These are phyloP conservation scores for Drosophila leontia DNA, from an alignment of 1,140 invertebrate species.

Conservation along the genomic window DNA sequence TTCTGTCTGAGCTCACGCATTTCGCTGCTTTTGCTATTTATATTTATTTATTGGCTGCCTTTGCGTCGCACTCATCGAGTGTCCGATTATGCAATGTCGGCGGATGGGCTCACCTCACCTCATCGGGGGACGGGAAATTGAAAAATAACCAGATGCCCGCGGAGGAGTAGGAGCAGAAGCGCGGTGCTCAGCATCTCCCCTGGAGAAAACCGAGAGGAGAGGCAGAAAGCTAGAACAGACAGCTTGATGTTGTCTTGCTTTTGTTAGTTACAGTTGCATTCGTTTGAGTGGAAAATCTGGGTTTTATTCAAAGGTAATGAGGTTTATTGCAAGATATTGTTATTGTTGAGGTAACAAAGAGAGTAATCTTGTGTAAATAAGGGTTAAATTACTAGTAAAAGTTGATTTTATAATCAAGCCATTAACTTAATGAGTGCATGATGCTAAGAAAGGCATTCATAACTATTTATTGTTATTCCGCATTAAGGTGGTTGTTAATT, in stretches of 20 bases:
- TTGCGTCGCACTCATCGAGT: conserved; percentile 37
- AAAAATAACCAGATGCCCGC: conserved; percentile 11
- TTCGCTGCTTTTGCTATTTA: conserved; percentile 72
- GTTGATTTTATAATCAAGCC: conserved; percentile 1
- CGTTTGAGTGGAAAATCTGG: not conserved
- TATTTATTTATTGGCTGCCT: conserved; percentile 73
- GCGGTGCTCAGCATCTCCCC: conserved; percentile 4
- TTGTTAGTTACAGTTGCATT: conserved; percentile 41
- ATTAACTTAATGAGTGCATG: not conserved
- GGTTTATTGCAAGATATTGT: not conserved
- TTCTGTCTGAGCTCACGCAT: conserved; percentile 65
- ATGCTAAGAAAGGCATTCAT: not conserved
- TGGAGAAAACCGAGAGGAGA: not conserved
- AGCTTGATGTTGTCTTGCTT: conserved; percentile 13
- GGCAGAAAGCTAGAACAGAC: conserved; percentile 11
- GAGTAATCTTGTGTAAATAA: not conserved
- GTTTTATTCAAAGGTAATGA: not conserved
- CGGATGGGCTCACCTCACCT: conserved; percentile 47
- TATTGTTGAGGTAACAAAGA: not conserved
- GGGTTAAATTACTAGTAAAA: not conserved
- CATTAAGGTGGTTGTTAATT: not conserved
- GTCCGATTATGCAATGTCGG: conserved; percentile 70
- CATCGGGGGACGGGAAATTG: conserved; percentile 16
- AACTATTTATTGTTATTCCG: not conserved
- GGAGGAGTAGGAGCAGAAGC: conserved; percentile 2